Evolutionary conservation across 2,888 invertebrate species (phyloP), one percentile per base, ranked within the genome.

Genomic region (Tanypteryx hageni): DNA sequence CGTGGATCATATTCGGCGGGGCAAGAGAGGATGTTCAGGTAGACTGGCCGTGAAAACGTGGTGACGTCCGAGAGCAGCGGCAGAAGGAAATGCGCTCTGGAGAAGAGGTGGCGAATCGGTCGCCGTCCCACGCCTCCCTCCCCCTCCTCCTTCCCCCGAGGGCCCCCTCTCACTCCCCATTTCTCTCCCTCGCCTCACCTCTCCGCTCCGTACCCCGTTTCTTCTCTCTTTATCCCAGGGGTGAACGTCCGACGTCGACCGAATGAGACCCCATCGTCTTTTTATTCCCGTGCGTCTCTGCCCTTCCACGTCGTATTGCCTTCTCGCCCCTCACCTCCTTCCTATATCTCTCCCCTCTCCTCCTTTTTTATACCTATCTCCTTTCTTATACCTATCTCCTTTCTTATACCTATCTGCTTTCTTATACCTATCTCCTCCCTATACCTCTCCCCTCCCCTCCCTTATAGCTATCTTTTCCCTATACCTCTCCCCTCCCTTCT

Each of bases 251-350:
- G 64, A 89, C 16, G 89, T 31, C 86, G 86, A 86, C 86, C 86
- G 86, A 86, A 86, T 86, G 89, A 94, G 94, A 94, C 94, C 94
- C 93, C 93, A 93, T 92, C 92, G 93, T 93, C 61, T 76, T 85
- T 89, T 92, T 92, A 93, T 92, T 93, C 93, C 92, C 93, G 92
- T 92, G 89, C 92, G 86, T 84, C 92, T 91, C 92, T 93, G 92
- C 83, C 86, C 68, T 85, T 27, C 82, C 31, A 89, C 92, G 82
- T 92, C 83, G 92, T 83, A 27, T 61, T 31, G 82, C 92, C 22
- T 61, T 81, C 86, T 61, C 86, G 92, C 93, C 89, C 92, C 92
- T 93, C 92, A n/a, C n/a, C n/a, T n/a, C 92, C 92, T 93, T 93
- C 93, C 93, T 92, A 92, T 64, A 14, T 58, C 85, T 85, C 57